phyloP scores from a whole-genome alignment of 37 sponge, comb jelly and placozoan genomes.

The Oscarella lobularis region DNA sequence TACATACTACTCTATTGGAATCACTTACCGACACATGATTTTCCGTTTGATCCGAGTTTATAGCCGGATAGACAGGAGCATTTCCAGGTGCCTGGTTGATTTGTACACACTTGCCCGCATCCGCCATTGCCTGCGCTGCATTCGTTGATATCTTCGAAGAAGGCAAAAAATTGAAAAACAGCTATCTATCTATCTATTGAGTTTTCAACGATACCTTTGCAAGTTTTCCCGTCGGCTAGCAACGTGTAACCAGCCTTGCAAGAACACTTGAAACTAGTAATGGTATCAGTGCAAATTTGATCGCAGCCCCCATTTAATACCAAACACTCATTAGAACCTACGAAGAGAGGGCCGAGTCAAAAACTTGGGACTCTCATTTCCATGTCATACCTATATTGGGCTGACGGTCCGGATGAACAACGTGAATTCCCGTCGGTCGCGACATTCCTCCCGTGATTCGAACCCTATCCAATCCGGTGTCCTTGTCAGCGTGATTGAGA shows the following conservation, averaged over 20 bases:
- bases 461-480: background rate
- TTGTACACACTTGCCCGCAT: background rate
- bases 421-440: background rate
- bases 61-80: background rate
- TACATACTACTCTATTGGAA: too few relatives aligned
- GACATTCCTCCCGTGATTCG: background rate
- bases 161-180: background rate
- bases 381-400: too few relatives aligned
- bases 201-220: too few relatives aligned
- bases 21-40: background rate
- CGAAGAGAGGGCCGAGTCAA: too few relatives aligned
- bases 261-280: background rate
- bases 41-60: background rate
- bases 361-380: too few relatives aligned
- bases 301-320: constrained; percentile 46
- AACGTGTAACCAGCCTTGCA: background rate
- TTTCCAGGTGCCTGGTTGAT: background rate
- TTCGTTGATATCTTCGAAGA: background rate
- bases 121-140: background rate
- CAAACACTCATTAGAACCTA: constrained; percentile 12
- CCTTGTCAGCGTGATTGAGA: background rate
- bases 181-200: too few relatives aligned
- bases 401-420: background rate
- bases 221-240: background rate
- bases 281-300: constrained; percentile 27